Evolutionary conservation across 2,888 invertebrate species (phyloP).

Genomic region (Mayetiola destructor): DNA sequence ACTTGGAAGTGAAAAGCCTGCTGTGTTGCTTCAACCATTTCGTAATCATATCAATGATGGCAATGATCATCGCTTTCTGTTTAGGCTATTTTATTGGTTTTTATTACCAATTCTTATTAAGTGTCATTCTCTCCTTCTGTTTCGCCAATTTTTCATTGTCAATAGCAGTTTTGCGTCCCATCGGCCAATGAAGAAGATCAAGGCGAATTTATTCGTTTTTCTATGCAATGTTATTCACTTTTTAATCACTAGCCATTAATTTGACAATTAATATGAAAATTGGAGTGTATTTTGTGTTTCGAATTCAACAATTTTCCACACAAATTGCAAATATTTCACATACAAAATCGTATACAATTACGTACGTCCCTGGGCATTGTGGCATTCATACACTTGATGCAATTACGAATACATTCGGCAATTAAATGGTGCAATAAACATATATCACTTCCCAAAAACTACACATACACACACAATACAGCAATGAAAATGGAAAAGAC

Average conservation of each 20-base stretch:
- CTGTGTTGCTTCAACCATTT: too few species aligned
- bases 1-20: too few species aligned
- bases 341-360: neutral
- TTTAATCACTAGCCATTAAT: slow-evolving; percentile 11
- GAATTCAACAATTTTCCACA: too few species aligned
- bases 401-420: slow-evolving; percentile 8
- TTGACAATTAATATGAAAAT: slow-evolving; percentile 8
- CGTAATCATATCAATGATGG: neutral
- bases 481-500: too few species aligned
- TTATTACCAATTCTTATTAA: slow-evolving; percentile 1
- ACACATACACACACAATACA: neutral
- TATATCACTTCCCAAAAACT: neutral
- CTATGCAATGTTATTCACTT: neutral
- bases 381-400: neutral
- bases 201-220: neutral
- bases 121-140: neutral
- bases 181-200: neutral
- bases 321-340: too few species aligned
- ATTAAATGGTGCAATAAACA: slow-evolving; percentile 10
- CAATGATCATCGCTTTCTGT: neutral
- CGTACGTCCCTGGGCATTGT: neutral
- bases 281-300: neutral
- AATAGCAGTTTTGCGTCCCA: neutral
- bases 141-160: neutral
- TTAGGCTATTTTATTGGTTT: neutral